Evolutionary conservation across 2,113 vertebrate species (phyloP).

Genomic region (Trachemys scripta): DNA sequence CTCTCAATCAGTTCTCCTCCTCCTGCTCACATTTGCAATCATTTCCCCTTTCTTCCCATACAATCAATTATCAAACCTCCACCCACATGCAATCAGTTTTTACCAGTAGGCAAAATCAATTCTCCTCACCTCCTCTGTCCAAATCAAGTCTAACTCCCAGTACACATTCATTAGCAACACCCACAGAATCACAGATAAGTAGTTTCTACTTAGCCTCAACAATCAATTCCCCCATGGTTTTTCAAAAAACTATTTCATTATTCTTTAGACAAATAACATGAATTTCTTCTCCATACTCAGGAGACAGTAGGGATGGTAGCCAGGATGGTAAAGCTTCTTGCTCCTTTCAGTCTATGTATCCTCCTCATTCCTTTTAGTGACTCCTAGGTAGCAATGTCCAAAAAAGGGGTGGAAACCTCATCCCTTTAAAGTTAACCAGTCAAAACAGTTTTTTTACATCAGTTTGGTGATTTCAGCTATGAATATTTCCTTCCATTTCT

Average conservation of each 20-base stretch:
- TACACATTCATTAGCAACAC: background rate
- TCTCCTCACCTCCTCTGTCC: background rate
- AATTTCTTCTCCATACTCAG: background rate
- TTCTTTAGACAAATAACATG: background rate
- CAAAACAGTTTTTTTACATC: background rate
- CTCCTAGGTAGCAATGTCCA: background rate
- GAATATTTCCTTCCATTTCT: background rate
- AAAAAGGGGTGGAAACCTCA: background rate
- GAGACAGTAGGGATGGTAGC: background rate
- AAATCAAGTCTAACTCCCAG: background rate
- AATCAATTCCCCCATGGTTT: background rate
- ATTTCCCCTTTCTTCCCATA: background rate
- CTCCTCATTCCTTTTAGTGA: background rate
- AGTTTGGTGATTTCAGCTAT: background rate
- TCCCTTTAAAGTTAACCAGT: background rate
- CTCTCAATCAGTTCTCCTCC: background rate
- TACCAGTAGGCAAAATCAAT: background rate
- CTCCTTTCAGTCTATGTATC: fast-evolving
- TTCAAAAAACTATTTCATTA: background rate
- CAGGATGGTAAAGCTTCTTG: background rate
- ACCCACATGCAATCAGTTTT: background rate
- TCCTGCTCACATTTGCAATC: background rate
- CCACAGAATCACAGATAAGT: background rate
- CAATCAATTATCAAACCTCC: background rate
- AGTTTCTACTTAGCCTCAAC: background rate